phyloP scores from a whole-genome alignment of 1,140 invertebrate genomes.

The Leucophenga varia region DNA sequence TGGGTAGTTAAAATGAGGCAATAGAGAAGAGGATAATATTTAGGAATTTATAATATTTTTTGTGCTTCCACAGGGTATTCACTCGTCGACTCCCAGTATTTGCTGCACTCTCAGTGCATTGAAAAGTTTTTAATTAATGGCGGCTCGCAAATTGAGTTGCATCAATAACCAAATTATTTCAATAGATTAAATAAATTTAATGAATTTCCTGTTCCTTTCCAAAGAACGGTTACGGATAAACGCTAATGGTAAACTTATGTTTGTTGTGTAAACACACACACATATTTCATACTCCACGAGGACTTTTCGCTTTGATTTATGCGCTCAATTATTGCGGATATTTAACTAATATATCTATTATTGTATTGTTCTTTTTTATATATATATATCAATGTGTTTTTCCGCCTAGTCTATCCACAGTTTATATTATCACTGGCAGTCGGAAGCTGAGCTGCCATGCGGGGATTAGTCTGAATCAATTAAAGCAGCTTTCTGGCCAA shows the following conservation, averaged over 20 bases:
- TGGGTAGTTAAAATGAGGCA: too few species aligned
- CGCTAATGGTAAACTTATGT: neutral
- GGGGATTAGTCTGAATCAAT: conserved; percentile 39
- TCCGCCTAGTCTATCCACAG: too few species aligned
- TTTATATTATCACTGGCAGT: too few species aligned
- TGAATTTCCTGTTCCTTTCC: conserved; percentile 13
- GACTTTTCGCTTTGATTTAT: conserved; percentile 28
- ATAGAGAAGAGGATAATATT: too few species aligned
- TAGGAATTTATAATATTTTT: too few species aligned
- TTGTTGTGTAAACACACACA: conserved; percentile 17
- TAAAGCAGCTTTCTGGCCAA: conserved; percentile 29
- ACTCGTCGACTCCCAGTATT: too few species aligned
- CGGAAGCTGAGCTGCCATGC: conserved; percentile 19
- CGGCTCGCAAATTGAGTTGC: conserved; percentile 15
- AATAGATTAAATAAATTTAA: conserved; percentile 28
- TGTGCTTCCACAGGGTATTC: too few species aligned
- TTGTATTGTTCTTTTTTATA: too few species aligned
- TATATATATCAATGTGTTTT: too few species aligned
- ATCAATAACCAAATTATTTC: conserved; percentile 25
- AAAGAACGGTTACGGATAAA: conserved; percentile 6
- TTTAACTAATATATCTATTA: too few species aligned
- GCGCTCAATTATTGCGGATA: too few species aligned
- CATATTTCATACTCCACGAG: conserved; percentile 25
- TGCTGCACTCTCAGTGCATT: neutral
- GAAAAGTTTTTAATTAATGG: conserved; percentile 23